Conservation (phyloP, 2,113 vertebrate species). For the Strigops habroptila region DNA sequence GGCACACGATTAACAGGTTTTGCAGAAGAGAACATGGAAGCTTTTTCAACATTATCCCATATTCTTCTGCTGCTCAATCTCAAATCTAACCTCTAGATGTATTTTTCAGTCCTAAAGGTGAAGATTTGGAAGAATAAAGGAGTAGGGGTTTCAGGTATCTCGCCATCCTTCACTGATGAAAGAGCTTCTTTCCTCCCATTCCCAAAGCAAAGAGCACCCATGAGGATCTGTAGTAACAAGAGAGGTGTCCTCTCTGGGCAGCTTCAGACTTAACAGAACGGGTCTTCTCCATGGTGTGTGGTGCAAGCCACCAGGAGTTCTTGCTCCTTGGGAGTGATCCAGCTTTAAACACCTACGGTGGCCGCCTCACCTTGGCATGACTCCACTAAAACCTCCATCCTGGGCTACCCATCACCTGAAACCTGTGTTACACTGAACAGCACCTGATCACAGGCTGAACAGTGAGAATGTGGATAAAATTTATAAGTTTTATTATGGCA, state of each 20-base stretch:
- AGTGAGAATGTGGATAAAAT: background rate
- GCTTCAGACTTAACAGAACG: background rate
- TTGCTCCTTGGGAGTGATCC: background rate
- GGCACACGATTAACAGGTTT: background rate
- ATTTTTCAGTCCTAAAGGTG: background rate
- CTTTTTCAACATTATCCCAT: background rate
- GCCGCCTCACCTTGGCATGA: accelerated
- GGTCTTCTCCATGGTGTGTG: background rate
- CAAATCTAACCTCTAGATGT: background rate
- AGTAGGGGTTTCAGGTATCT: background rate
- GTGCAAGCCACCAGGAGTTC: background rate
- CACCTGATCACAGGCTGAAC: background rate
- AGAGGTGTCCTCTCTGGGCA: background rate
- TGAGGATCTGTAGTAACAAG: background rate
- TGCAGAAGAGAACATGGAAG: background rate
- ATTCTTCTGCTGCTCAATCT: background rate
- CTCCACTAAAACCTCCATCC: background rate
- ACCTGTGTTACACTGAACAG: background rate
- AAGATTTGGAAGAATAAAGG: background rate
- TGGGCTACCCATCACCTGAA: background rate
- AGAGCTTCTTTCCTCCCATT: background rate
- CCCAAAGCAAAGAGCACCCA: background rate
- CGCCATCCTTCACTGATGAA: background rate
- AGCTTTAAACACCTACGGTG: background rate
- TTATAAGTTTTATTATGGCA: background rate